Evolutionary conservation across 2,888 invertebrate genomes (phyloP).

Genomic region (Acanthosoma haemorrhoidale): DNA sequence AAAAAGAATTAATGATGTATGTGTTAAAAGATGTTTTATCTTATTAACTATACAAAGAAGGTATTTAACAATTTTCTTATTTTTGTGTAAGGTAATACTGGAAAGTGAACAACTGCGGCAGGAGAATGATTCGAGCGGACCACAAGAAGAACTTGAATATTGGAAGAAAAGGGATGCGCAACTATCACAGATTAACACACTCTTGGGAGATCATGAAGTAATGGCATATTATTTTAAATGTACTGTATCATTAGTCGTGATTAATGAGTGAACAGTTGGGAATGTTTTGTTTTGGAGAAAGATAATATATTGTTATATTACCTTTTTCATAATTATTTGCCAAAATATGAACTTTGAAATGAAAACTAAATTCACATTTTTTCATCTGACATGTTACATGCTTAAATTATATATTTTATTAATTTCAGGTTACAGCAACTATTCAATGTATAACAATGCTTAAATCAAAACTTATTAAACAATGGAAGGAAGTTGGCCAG

Average conservation of each 20-base stretch:
- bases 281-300: too few species aligned
- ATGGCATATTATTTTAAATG: too few species aligned
- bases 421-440: constrained; percentile 62
- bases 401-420: background rate
- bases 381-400: too few species aligned
- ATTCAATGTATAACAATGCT: constrained; percentile 68
- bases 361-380: too few species aligned
- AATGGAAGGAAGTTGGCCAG: constrained; percentile 79
- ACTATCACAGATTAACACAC: constrained; percentile 78
- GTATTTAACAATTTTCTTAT: background rate
- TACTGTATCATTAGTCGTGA: too few species aligned
- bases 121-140: constrained; percentile 83
- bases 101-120: constrained; percentile 87
- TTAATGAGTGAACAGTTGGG: too few species aligned
- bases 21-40: constrained; percentile 35
- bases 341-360: too few species aligned
- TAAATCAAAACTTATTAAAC: constrained; percentile 70
- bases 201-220: constrained; percentile 59
- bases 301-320: too few species aligned
- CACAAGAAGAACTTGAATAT: constrained; percentile 90
- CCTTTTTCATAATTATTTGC: too few species aligned
- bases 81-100: constrained; percentile 58
- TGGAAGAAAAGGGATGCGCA: constrained; percentile 94
- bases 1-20: constrained; percentile 67
- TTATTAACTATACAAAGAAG: background rate